Evolutionary conservation across 2,888 invertebrate genomes (phyloP), one percentile per base, ranked within the genome.

Genomic region (Eristalis arbustorum): DNA sequence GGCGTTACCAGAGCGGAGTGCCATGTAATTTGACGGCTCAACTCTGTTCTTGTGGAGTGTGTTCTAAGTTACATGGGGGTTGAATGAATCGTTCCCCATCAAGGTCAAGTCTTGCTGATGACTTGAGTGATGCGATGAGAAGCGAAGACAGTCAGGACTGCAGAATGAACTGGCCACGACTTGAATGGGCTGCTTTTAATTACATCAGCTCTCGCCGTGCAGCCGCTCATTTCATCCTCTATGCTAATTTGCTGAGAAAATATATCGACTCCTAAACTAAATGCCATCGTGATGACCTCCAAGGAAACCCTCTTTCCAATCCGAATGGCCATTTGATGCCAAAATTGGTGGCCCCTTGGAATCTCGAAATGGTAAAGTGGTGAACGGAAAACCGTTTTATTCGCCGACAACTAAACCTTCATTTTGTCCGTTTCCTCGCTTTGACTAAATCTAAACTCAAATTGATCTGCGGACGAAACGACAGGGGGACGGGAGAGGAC

Each of bases 251-350:
- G 49, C 69, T 75, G 75, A 68, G 57, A 64, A 63, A 68, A 61
- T 73, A 13, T 25, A 11, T 62, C 11, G 59, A 71, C 64, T 63
- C 13, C 23, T 23, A 37, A 82, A 61, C 11, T 42, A 40, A 79
- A 56, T 68, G 56, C 31, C 68, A 78, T 83, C 78, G 82, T 83
- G 82, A 83, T 83, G 73, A 78, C 72, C 82, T 57, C 63, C 11
- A 56, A 69, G 40, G 61, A 42, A 40, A 72, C 76, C 71, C 66
- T 67, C 31, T 31, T 6, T 31, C 31, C 5, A 61, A 71, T 18
- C 6, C 23, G 23, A 78, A 59, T 28, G 57, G 67, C 68, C 78
- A 68, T 73, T 78, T 57, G 68, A 57, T 63, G 56, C 78, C 63
- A 34, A 83, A 83, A 78, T 83, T 68, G 73, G 57, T 83, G 57